Evolutionary conservation across 2,888 invertebrate genomes (phyloP).

Genomic region (Luperina testacea): DNA sequence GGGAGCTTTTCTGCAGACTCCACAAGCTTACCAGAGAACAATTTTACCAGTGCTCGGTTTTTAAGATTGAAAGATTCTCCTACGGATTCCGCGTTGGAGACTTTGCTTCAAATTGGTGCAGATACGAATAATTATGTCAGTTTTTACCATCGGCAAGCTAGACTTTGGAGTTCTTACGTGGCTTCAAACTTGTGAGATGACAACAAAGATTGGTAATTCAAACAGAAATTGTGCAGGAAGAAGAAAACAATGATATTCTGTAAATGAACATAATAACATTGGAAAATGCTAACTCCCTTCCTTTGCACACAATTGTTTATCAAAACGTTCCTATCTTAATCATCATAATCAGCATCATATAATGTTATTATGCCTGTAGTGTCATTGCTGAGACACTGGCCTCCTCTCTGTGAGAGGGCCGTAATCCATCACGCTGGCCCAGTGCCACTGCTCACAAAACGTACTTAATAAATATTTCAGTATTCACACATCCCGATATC

Average conservation of each 20-base stretch:
- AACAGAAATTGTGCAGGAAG: neutral
- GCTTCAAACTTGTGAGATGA: neutral
- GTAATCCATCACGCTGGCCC: too few species aligned
- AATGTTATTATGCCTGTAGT: too few species aligned
- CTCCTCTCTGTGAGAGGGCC: too few species aligned
- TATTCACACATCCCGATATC: neutral
- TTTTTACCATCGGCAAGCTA: neutral
- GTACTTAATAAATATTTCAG: neutral
- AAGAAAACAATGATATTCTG: neutral
- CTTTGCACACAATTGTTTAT: neutral
- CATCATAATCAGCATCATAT: too few species aligned
- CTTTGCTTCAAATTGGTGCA: neutral
- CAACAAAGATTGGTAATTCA: too few species aligned
- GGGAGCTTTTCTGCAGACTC: too few species aligned
- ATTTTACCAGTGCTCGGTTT: neutral
- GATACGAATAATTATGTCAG: neutral
- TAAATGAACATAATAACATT: neutral
- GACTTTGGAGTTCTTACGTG: neutral
- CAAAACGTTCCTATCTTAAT: too few species aligned
- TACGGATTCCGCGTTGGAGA: neutral
- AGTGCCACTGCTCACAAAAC: neutral
- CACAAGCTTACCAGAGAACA: neutral
- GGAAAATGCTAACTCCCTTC: neutral
- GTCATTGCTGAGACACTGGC: too few species aligned
- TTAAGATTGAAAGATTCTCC: neutral